phyloP scores from a whole-genome alignment of 1,140 invertebrate genomes.

The Physella acuta region DNA sequence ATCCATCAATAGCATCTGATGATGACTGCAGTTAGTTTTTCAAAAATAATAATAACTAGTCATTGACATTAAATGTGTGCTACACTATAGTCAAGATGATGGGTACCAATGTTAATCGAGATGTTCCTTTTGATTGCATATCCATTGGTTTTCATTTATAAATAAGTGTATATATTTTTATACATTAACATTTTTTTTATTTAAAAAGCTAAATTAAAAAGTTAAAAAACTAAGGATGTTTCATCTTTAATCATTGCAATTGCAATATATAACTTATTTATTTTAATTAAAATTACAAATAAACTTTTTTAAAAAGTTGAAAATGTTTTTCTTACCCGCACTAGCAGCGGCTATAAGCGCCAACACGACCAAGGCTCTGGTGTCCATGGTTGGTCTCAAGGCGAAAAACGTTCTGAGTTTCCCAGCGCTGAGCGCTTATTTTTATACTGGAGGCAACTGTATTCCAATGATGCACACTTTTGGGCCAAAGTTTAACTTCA shows the following conservation, averaged over 20 bases:
- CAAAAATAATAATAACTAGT: no score
- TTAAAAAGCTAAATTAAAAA: not conserved
- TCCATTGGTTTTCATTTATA: not conserved
- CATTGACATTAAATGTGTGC: no score
- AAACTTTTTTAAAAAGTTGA: not conserved
- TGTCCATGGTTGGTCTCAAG: no score
- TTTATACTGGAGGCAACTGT: not conserved
- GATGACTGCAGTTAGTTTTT: no score
- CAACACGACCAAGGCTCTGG: not conserved
- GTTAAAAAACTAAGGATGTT: no score
- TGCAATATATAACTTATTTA: not conserved
- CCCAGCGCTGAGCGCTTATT: not conserved
- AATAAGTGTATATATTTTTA: not conserved
- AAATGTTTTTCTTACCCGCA: conserved; percentile 4
- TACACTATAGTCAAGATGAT: no score
- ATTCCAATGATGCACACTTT: not conserved
- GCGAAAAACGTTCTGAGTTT: not conserved
- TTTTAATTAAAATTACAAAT: not conserved
- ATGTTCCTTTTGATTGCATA: no score
- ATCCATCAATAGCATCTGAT: no score
- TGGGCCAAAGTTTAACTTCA: not conserved
- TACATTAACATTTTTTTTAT: not conserved
- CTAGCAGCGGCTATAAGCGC: conserved; percentile 4
- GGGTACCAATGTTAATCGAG: no score
- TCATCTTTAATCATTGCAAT: no score